These are phyloP conservation scores for Drusus annulatus DNA, from an alignment of 1,140 invertebrate genomes.

Conservation along the genomic window DNA sequence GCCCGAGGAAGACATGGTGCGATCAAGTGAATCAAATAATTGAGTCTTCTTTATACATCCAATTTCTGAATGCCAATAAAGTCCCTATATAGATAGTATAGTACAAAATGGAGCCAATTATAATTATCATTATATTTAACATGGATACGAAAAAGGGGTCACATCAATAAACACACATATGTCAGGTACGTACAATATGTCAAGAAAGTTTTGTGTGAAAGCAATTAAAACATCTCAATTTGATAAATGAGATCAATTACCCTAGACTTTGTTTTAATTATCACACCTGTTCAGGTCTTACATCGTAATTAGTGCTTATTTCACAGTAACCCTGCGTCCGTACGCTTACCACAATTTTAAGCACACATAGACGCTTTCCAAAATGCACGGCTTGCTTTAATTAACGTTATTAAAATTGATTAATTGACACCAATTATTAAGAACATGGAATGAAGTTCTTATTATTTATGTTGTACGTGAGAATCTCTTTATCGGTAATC, in stretches of 20 bases:
- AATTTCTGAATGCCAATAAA: no score
- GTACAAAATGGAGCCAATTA: no score
- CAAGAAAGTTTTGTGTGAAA: conserved; percentile 35
- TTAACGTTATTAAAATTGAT: background rate
- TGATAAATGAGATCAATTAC: conserved; percentile 53
- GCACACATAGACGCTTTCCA: background rate
- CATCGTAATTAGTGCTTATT: conserved; percentile 31
- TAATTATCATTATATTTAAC: no score
- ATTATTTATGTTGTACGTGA: no score
- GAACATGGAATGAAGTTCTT: background rate
- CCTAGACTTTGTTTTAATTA: conserved; percentile 53
- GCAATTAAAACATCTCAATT: conserved; percentile 19
- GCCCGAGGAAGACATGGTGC: no score
- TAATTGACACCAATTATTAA: background rate
- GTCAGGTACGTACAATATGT: background rate
- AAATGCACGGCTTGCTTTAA: background rate
- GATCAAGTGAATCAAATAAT: no score
- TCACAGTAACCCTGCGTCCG: conserved; percentile 1
- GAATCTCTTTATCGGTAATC: no score
- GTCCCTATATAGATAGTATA: no score
- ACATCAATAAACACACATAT: background rate
- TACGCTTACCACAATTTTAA: background rate
- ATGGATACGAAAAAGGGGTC: conserved; percentile 7
- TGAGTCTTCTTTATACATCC: no score
- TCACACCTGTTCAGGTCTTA: conserved; percentile 46